Percentiles rank a stretch among this genome's conserved stretches.
Conservation (phyloP, 2,888 invertebrate genomes). For the Polyploca ridens region DNA sequence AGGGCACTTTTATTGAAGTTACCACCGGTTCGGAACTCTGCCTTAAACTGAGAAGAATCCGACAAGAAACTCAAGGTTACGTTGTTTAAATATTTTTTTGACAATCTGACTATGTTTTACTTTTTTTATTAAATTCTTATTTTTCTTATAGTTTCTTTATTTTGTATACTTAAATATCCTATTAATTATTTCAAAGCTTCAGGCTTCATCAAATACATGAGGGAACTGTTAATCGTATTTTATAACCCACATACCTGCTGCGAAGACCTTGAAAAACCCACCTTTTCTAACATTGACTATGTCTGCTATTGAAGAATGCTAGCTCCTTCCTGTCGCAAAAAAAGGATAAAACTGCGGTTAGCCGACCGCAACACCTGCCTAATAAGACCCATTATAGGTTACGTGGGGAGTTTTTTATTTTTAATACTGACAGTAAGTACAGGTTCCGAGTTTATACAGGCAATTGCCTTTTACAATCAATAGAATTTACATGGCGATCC, state of each 20-base stretch:
- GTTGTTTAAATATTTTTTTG: no score
- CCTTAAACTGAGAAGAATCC: no score
- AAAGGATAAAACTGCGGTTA: slow-evolving; percentile 10
- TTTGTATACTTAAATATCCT: no score
- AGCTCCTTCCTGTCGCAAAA: slow-evolving; percentile 11
- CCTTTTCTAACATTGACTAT: slow-evolving; percentile 1
- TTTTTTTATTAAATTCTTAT: no score
- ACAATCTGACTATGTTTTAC: no score
- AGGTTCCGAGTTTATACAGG: neutral
- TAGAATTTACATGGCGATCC: neutral
- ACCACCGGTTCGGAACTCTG: no score
- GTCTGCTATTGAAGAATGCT: slow-evolving; percentile 12
- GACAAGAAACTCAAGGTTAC: no score
- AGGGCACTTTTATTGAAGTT: no score
- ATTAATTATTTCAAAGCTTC: no score
- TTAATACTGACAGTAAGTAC: neutral
- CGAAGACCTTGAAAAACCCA: neutral
- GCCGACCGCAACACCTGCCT: slow-evolving; percentile 20
- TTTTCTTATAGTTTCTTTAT: no score
- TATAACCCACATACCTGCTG: neutral
- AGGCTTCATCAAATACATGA: no score
- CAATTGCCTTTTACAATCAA: neutral
- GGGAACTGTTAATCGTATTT: neutral
- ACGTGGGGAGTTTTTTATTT: slow-evolving; percentile 1
- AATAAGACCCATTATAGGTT: slow-evolving; percentile 19